Conservation (phyloP, 2,888 invertebrate species). For the Aporophyla nigra region DNA sequence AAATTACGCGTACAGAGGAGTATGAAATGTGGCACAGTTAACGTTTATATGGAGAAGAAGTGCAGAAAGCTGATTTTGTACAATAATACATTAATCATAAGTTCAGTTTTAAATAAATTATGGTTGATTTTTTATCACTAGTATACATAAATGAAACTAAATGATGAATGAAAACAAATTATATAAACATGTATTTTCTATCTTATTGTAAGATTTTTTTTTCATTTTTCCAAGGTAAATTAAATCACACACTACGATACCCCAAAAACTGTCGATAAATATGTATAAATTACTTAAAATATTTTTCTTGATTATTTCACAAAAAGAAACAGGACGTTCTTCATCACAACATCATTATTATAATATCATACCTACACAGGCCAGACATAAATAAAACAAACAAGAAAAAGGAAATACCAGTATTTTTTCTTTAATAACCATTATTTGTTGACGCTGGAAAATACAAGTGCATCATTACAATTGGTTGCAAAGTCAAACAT, state of each 20-base stretch:
- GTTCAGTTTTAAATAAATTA: too few species aligned
- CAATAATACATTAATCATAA: too few species aligned
- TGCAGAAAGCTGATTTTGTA: too few species aligned
- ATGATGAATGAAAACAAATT: too few species aligned
- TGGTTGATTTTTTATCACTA: too few species aligned
- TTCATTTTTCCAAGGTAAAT: background rate
- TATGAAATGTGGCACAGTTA: too few species aligned
- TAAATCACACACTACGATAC: background rate
- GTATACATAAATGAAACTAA: too few species aligned
- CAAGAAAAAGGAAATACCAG: conserved; percentile 32
- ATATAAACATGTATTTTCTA: too few species aligned
- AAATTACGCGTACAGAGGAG: too few species aligned
- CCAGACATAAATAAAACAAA: conserved; percentile 32
- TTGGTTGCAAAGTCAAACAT: background rate
- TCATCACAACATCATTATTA: conserved; percentile 25
- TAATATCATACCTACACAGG: conserved; percentile 26
- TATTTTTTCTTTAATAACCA: conserved; percentile 3
- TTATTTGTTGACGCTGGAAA: conserved; percentile 11
- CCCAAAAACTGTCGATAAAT: background rate
- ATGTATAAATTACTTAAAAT: background rate
- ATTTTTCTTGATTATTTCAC: background rate
- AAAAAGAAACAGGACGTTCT: background rate
- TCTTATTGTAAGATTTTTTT: background rate
- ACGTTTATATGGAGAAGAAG: too few species aligned
- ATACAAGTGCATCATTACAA: conserved; percentile 39